Evolutionary conservation across 2,888 invertebrate species (phyloP).

Genomic region (Teleiodes luculella): DNA sequence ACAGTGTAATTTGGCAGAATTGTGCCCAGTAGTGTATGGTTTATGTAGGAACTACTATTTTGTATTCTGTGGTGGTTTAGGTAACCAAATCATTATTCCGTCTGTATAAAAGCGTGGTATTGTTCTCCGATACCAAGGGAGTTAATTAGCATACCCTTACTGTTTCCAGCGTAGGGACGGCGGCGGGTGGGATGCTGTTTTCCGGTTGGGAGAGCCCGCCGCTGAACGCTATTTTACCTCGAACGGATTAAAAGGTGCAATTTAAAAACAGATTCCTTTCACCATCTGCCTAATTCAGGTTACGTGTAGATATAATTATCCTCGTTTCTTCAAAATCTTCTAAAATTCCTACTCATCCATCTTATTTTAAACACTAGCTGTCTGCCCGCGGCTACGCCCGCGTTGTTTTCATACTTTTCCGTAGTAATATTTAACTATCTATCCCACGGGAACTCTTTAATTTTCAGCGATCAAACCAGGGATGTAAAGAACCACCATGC

Average conservation of each 20-base stretch:
- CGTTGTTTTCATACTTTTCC: too few relatives aligned
- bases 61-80: too few relatives aligned
- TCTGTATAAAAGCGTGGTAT: constrained; percentile 22
- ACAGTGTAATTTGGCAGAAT: too few relatives aligned
- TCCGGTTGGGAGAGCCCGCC: constrained; percentile 32
- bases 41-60: too few relatives aligned
- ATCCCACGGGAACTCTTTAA: too few relatives aligned
- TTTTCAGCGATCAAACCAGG: too few relatives aligned
- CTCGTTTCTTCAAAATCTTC: constrained; percentile 24
- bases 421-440: too few relatives aligned
- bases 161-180: constrained; percentile 28
- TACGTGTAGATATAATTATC: constrained; percentile 26
- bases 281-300: constrained; percentile 31
- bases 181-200: constrained; percentile 31
- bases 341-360: too few relatives aligned
- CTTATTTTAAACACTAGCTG: too few relatives aligned
- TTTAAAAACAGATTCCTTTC: constrained; percentile 43
- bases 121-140: constrained; percentile 28
- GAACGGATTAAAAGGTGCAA: constrained; percentile 43
- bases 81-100: constrained; percentile 14
- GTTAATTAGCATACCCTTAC: constrained; percentile 37
- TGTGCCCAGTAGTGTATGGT: too few relatives aligned
- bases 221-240: constrained; percentile 27
- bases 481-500: too few relatives aligned
- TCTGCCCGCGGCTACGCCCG: too few relatives aligned